A percentile compares a stretch with the other conserved stretches of the same genome.
These are phyloP conservation scores for Adineta ricciae DNA, from an alignment of 2,888 invertebrate genomes.

Conservation along the genomic window DNA sequence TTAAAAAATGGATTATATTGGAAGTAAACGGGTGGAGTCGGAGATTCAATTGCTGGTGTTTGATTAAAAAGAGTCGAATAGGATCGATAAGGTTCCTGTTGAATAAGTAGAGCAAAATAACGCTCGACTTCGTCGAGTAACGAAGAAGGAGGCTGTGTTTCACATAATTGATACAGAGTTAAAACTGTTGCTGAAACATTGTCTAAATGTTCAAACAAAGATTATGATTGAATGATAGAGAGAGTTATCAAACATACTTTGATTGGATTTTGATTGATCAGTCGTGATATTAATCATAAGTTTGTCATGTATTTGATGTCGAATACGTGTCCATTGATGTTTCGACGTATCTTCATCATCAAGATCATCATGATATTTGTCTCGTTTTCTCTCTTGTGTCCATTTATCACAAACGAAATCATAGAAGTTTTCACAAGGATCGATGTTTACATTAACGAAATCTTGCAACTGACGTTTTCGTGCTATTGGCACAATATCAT, in stretches of 20 bases:
- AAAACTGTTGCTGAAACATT: background rate
- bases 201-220: background rate
- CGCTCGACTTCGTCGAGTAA: background rate
- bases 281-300: background rate
- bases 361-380: background rate
- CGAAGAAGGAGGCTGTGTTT: background rate
- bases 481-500: background rate
- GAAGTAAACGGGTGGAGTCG: background rate
- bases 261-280: background rate
- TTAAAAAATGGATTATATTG: background rate
- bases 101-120: background rate
- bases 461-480: background rate
- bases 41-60: background rate
- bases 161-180: background rate
- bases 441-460: background rate
- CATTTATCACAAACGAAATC: conserved; percentile 13
- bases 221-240: background rate
- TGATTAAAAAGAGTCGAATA: background rate
- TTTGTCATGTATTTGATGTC: background rate
- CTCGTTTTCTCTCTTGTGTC: background rate
- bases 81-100: background rate
- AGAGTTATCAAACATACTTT: background rate
- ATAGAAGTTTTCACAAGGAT: conserved; percentile 22
- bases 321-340: background rate
- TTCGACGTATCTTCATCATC: background rate